A percentile compares a stretch with the other conserved stretches of the same genome.
Conservation (phyloP, 2,888 invertebrate species). For the Epirrhoe tristata region DNA sequence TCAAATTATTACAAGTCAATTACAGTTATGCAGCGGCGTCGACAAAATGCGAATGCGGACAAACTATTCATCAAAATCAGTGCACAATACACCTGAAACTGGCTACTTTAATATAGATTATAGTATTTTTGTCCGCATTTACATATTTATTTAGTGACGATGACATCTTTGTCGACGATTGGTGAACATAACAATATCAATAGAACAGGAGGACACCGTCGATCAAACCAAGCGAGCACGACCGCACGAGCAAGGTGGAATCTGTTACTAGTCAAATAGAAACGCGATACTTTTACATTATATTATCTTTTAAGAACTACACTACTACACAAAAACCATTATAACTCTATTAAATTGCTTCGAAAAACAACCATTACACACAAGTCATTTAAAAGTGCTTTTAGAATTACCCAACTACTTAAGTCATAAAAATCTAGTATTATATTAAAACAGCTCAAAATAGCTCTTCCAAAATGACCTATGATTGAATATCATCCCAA, state of each 20-base stretch:
- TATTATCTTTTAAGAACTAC: neutral
- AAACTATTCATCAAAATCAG: constrained; percentile 4
- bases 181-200: constrained; percentile 10
- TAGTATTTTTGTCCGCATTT: constrained; percentile 23
- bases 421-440: neutral
- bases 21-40: constrained; percentile 20
- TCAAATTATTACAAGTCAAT: constrained; percentile 42
- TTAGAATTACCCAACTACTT: neutral
- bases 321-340: neutral
- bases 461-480: neutral
- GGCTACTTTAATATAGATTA: neutral
- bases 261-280: neutral
- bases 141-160: constrained; percentile 8
- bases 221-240: constrained; percentile 22
- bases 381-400: neutral
- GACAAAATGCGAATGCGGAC: constrained; percentile 21
- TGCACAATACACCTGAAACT: neutral
- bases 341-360: neutral
- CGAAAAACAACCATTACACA: neutral
- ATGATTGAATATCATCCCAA: neutral
- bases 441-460: neutral
- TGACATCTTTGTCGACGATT: constrained; percentile 17
- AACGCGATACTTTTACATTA: neutral
- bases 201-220: constrained; percentile 22
- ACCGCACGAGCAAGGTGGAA: constrained; percentile 30